phyloP scores from a whole-genome alignment of 2,888 invertebrate genomes.

The Lepidocyrtinus sp. region DNA sequence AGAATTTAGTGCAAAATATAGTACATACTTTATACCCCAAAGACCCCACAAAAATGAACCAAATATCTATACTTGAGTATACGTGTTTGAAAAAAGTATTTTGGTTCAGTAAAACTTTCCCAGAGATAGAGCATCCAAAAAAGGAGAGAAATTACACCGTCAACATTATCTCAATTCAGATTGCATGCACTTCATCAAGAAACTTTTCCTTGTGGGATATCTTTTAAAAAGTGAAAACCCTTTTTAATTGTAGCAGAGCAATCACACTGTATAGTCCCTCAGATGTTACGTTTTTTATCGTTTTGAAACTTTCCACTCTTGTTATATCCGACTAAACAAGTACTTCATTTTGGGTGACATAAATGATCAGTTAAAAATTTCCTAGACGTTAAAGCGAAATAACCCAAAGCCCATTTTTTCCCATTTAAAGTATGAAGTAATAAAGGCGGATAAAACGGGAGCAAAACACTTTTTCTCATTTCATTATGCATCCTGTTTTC shows the following conservation, averaged over 20 bases:
- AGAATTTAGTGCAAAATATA: no score
- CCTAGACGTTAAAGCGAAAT: background rate
- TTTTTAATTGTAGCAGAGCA: slow-evolving; percentile 11
- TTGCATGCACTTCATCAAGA: no score
- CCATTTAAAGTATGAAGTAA: background rate
- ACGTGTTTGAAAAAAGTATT: no score
- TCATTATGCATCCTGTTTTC: slow-evolving; percentile 20
- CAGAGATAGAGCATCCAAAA: no score
- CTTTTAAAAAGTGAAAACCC: background rate
- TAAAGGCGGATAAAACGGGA: slow-evolving; percentile 11
- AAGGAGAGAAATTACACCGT: no score
- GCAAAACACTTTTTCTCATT: slow-evolving; percentile 14
- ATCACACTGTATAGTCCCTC: slow-evolving; percentile 1
- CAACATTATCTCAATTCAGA: no score
- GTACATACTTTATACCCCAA: slow-evolving; percentile 18
- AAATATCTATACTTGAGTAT: no score
- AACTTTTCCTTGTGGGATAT: no score
- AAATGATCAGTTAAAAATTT: slow-evolving; percentile 17
- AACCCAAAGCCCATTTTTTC: background rate
- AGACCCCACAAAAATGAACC: slow-evolving; percentile 5
- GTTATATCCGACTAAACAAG: slow-evolving; percentile 6
- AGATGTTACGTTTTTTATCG: background rate
- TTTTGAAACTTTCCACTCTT: slow-evolving; percentile 16
- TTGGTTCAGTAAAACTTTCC: no score
- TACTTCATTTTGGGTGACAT: slow-evolving; percentile 18